phyloP scores from a whole-genome alignment of 2,888 invertebrate genomes.

The Oligia strigilis region DNA sequence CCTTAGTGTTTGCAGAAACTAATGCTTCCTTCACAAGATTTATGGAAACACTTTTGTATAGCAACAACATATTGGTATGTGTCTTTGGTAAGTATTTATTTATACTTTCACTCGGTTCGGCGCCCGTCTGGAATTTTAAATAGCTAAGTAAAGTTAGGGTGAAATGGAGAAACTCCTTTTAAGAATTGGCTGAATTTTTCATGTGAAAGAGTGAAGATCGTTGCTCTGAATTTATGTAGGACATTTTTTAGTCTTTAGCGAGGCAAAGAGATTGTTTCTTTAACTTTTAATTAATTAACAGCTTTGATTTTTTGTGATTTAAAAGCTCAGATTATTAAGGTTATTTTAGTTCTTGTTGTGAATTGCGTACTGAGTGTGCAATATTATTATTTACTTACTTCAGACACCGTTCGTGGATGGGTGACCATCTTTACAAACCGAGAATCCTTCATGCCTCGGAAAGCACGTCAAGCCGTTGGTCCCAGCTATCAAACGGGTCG shows the following conservation, averaged over 20 bases:
- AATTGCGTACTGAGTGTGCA: too few relatives aligned
- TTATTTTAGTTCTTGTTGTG: neutral
- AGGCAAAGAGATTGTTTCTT: neutral
- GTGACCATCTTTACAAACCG: too few relatives aligned
- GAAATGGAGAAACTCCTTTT: slow-evolving; percentile 13
- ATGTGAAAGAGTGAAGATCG: neutral
- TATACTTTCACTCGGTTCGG: slow-evolving; percentile 11
- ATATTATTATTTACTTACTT: too few relatives aligned
- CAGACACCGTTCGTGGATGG: too few relatives aligned
- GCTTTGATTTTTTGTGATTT: neutral
- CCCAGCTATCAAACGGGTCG: too few relatives aligned
- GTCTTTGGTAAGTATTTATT: slow-evolving; percentile 25
- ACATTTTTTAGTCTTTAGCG: neutral
- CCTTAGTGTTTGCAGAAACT: slow-evolving; percentile 46
- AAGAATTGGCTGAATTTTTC: slow-evolving; percentile 7
- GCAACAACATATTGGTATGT: slow-evolving; percentile 48
- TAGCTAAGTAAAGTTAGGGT: slow-evolving; percentile 2
- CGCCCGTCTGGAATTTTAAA: slow-evolving; percentile 28
- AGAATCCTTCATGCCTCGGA: too few relatives aligned
- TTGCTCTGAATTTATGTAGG: neutral
- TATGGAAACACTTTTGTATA: slow-evolving; percentile 48
- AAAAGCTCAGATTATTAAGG: neutral
- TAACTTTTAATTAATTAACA: neutral
- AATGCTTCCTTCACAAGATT: slow-evolving; percentile 56
- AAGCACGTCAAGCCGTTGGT: too few relatives aligned